Base-by-base conservation (phyloP, 2,888 invertebrate species). In the Brenthis daphne region DNA sequence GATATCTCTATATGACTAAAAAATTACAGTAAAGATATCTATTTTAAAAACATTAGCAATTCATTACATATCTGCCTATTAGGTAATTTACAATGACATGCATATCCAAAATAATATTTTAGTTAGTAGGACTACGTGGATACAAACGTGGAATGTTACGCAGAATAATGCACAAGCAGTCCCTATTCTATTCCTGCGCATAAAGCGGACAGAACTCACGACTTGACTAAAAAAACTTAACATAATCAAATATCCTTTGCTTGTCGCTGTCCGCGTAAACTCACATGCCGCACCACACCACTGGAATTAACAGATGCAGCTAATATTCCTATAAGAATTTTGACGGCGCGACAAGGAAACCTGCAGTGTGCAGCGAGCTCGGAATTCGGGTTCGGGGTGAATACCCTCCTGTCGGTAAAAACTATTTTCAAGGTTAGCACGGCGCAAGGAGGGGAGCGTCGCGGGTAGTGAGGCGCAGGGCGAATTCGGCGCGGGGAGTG, bases 341-440 rank as follows among this genome's bases (percentile, higher is more conserved):
- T 68, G 72, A 74, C 73, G 74, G 82, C 70, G 74, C 73, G 70
- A 73, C 71, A 72, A 80, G 79, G 81, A 86, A 85, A 79, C 80
- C 80, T 79, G 80, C 79, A 80, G 91, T 91, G 91, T 91, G 88
- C 78, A 81, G 78, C 86, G 80, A 82, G 84, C 85, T 82, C 83
- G 88, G 90, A 90, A 91, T 92, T 90, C 83, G 90, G 91, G 89
- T 88, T 88, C 86, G 91, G 91, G 92, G 92, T 92, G 91, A 92
- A 92, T 92, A 92, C 92, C 92, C 92, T 92, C 90, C 77, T 79
- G 88, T 84, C 87, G 87, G 91, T 92, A 92, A 91, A 92, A 92
- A 92, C 92, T 91, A 90, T 91, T 91, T 92, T 92, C 92, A 92
- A 92, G 92, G 92, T 92, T 92, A 92, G 88, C 82, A 81, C 81